Base-by-base conservation (phyloP, 2,113 vertebrate genomes). In the Erythrocercus mccallii region DNA sequence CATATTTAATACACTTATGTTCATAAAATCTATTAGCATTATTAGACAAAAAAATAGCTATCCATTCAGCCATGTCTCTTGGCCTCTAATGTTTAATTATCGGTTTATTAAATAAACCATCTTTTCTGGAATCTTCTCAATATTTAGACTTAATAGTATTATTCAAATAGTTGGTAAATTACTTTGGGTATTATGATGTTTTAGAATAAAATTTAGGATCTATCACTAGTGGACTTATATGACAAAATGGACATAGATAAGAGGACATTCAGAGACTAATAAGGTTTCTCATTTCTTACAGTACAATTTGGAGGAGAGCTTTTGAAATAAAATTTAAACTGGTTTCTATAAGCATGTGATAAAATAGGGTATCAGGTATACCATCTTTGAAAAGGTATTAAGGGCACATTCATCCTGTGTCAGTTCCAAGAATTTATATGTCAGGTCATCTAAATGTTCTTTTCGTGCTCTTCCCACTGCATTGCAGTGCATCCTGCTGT, bases 91-190 rank as follows among this genome's bases (percentile, higher is more conserved):
- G 10, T 94, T 97, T 94, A 93, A 96, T 92, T 93, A 94, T 73
- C 12, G 87, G 48, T 65, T 95, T 76, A 92, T 62, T 92, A 94
- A 95, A 94, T 93, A 93, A 95, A 92, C 68, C 28, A 71, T 96
- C 38, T 97, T 94, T 87, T 79, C 74, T 51, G 80, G 68, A 84
- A 92, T 93, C 42, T 84, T 97, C 44, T 44, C 25, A 83, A 51
- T 60, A 88, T 92, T 86, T 73, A 81, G 38, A 81, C 71, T 88
- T 93, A 69, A 94, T 62, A 96, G 72, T 86, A 70, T 95, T 95
- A 95, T 96, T 94, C 53, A 85, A 93, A 81, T 96, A 51, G 42
- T 94, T 92, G 91, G n/a, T 81, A 85, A 66, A 91, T 89, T 97
- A 82, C 76, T 88, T 93, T 90, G 66, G n/a, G 17, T 86, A 90